These are phyloP conservation scores for Meloidogyne floridensis DNA, from an alignment of 1,140 invertebrate genomes.

Conservation along the genomic window DNA sequence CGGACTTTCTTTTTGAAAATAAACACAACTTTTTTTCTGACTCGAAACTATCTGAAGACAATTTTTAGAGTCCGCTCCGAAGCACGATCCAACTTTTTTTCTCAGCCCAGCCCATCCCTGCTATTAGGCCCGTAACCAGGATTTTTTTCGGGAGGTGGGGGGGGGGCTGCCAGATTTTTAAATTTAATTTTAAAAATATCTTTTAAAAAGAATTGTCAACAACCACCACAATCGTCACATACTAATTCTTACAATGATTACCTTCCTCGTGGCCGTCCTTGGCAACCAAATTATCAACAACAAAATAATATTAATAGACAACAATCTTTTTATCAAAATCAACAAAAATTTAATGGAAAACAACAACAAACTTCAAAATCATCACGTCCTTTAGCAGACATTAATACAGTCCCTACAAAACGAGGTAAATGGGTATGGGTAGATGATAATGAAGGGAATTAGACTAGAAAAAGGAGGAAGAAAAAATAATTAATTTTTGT, in stretches of 20 bases:
- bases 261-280: not conserved
- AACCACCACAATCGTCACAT: not conserved
- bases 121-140: too few relatives aligned
- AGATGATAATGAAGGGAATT: not conserved
- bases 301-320: not conserved
- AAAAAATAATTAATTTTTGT: too few relatives aligned
- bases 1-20: too few relatives aligned
- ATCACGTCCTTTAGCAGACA: not conserved
- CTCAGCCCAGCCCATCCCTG: too few relatives aligned
- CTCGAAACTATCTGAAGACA: too few relatives aligned
- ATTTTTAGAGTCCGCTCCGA: too few relatives aligned
- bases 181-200: too few relatives aligned
- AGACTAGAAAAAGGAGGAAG: not conserved
- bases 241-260: not conserved
- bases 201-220: too few relatives aligned
- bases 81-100: too few relatives aligned
- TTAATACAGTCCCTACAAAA: not conserved
- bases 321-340: not conserved
- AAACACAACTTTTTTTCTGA: too few relatives aligned
- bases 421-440: not conserved
- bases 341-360: not conserved
- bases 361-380: not conserved
- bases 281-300: not conserved
- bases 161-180: too few relatives aligned
- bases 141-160: too few relatives aligned